Evolutionary conservation across 1,140 invertebrate genomes (phyloP).

Genomic region (Colletes gigas): DNA sequence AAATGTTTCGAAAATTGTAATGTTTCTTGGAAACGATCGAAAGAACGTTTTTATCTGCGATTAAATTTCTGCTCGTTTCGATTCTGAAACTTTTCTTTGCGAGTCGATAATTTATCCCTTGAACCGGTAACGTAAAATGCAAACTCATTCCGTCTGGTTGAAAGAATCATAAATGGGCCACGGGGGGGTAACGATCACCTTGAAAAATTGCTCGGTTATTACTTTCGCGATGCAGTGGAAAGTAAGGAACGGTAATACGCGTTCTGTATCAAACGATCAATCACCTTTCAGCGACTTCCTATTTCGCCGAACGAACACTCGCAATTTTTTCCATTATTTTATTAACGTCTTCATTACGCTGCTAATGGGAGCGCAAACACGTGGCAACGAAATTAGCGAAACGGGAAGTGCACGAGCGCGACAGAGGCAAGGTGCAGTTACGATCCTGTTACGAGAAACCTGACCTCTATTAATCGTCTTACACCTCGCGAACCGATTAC

Average conservation of each 20-base stretch:
- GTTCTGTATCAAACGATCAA: background rate
- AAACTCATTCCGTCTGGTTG: background rate
- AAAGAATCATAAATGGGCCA: slow-evolving; percentile 13
- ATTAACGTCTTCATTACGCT: background rate
- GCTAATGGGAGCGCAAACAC: too few species aligned
- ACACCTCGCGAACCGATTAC: too few species aligned
- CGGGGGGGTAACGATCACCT: background rate
- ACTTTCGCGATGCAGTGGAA: background rate
- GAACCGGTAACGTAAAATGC: background rate
- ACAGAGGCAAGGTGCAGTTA: too few species aligned
- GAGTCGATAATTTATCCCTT: background rate
- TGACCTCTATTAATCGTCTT: too few species aligned
- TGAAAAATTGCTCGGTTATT: slow-evolving; percentile 10
- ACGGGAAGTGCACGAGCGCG: too few species aligned
- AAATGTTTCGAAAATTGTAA: too few species aligned
- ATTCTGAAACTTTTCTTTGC: too few species aligned
- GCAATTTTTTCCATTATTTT: background rate
- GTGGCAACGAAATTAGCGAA: too few species aligned
- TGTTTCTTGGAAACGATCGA: too few species aligned
- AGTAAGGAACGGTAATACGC: background rate
- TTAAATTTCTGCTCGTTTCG: too few species aligned
- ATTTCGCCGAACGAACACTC: background rate
- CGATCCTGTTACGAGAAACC: too few species aligned
- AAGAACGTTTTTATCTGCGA: too few species aligned
- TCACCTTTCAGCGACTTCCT: background rate